phyloP scores from a whole-genome alignment of 2,797 vertebrate genomes.

The Sebastes baramenuke region DNA sequence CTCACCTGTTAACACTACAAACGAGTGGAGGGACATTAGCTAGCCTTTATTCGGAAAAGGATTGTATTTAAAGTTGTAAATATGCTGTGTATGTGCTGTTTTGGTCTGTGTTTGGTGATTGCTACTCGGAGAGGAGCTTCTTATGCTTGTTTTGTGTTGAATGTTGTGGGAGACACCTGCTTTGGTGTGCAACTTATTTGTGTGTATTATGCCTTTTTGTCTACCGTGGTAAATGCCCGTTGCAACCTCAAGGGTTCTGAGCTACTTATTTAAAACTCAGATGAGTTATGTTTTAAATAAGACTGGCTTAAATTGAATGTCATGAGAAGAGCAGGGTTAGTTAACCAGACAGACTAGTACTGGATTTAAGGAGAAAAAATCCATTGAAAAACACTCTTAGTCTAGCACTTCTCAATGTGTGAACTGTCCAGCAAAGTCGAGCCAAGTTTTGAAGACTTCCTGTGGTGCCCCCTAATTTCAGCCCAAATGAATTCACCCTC shows the following conservation, averaged over 20 bases:
- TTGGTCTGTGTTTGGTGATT: slow-evolving; percentile 44
- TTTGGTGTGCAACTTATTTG: slow-evolving; percentile 23
- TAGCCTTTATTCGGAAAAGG: slow-evolving; percentile 38
- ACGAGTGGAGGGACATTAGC: slow-evolving; percentile 28
- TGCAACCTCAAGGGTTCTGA: slow-evolving; percentile 1
- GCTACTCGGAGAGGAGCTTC: slow-evolving; percentile 42
- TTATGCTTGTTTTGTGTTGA: slow-evolving; percentile 48
- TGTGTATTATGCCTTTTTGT: slow-evolving; percentile 28
- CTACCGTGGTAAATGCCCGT: not conserved
- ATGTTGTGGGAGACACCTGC: slow-evolving; percentile 39
- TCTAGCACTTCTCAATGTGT: not conserved
- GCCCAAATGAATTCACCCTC: slow-evolving; percentile 11
- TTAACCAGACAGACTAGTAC: slow-evolving; percentile 1
- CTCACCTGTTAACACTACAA: slow-evolving; percentile 72
- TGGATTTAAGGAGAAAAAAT: not conserved
- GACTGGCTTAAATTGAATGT: slow-evolving; percentile 5
- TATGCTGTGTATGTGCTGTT: slow-evolving; percentile 34
- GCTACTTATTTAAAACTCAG: slow-evolving; percentile 31
- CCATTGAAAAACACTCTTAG: not conserved
- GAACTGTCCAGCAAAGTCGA: not conserved
- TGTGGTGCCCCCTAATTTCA: not conserved
- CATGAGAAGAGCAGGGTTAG: not conserved
- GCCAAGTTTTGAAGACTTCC: not conserved
- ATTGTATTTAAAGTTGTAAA: slow-evolving; percentile 72
- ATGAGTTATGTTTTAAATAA: slow-evolving; percentile 12